Evolutionary conservation across 2,888 invertebrate species (phyloP).

Genomic region (Drosophila infuscata): DNA sequence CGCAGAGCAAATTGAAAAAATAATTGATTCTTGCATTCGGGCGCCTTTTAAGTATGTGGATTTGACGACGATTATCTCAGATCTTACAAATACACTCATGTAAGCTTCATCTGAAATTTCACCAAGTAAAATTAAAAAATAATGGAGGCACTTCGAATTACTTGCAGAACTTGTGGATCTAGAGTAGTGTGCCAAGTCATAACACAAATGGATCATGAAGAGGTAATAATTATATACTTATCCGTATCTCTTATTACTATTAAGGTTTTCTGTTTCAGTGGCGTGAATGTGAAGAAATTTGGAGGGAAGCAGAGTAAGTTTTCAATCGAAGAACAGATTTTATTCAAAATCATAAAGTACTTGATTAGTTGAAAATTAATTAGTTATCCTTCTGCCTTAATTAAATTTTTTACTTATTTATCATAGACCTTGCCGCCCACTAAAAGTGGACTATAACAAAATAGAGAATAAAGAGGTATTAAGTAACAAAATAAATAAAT

Average conservation of each 20-base stretch:
- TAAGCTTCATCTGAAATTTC: not conserved
- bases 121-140: not conserved
- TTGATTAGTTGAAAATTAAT: no score
- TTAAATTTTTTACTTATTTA: no score
- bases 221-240: not conserved
- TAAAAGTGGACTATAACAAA: no score
- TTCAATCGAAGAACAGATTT: no score
- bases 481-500: no score
- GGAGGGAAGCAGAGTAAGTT: no score
- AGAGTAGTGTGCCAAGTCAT: not conserved
- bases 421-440: no score
- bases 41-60: no score
- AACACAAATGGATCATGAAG: rapidly evolving
- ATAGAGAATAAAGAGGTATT: no score
- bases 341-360: no score
- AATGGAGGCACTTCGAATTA: not conserved
- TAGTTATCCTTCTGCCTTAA: not conserved
- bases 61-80: not conserved
- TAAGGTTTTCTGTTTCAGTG: not conserved
- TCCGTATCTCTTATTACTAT: not conserved
- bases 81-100: slow-evolving; percentile 1
- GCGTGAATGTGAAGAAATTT: no score
- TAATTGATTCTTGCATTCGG: not conserved
- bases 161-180: not conserved
- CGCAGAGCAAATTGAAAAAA: not conserved